phyloP scores from a whole-genome alignment of 2,113 vertebrate genomes.

The Bungarus multicinctus region DNA sequence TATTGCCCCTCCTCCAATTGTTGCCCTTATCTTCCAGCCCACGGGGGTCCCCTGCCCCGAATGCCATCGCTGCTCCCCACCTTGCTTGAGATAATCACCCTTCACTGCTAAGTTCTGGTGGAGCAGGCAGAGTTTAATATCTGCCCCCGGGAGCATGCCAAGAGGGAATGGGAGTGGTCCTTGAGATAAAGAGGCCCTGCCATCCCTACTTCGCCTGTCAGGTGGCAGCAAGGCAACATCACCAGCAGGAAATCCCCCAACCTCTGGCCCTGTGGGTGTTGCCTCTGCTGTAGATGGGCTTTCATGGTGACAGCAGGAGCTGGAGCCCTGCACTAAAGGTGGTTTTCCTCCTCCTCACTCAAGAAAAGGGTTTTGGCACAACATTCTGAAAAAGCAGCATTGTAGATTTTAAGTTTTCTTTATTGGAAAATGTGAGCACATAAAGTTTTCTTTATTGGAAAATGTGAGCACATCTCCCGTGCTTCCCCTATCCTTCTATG shows the following conservation, averaged over 20 bases:
- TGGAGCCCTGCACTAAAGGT: neutral
- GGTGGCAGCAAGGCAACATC: neutral
- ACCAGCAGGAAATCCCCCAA: neutral
- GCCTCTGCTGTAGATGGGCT: neutral
- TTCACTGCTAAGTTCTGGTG: neutral
- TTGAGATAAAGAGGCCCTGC: too few species aligned
- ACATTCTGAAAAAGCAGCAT: neutral
- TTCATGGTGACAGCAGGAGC: neutral
- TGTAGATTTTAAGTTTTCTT: neutral
- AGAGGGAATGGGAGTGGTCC: neutral
- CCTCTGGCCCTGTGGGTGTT: neutral
- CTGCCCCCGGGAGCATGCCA: neutral
- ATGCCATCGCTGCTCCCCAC: neutral
- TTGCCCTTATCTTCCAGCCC: too few species aligned
- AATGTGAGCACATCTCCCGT: too few species aligned
- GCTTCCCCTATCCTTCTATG: neutral
- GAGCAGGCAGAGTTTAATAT: neutral
- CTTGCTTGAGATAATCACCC: neutral
- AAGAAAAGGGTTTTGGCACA: neutral
- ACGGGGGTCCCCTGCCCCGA: neutral
- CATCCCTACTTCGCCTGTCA: neutral
- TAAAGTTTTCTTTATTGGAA: neutral
- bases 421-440: neutral
- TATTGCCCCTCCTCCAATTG: too few species aligned
- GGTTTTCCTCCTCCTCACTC: neutral